Evolutionary conservation across 2,797 vertebrate species (phyloP).

Genomic region (Furcifer pardalis): DNA sequence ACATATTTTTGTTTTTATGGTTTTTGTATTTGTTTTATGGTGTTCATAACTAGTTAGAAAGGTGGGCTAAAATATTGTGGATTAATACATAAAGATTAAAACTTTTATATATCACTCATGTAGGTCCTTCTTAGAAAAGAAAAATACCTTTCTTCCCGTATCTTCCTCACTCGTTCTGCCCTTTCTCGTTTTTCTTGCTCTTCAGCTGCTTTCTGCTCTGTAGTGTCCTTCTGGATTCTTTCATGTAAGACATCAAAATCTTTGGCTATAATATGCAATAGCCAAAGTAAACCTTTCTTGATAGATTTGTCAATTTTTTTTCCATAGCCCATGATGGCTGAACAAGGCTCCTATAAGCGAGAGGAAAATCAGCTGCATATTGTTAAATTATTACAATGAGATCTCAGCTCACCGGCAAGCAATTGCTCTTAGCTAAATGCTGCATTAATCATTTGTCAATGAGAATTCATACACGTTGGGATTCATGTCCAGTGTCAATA

Average conservation of each 20-base stretch:
- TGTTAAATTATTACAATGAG: slow-evolving; percentile 6
- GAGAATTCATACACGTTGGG: not conserved
- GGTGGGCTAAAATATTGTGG: not conserved
- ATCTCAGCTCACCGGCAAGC: not conserved
- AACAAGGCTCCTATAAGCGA: slow-evolving; percentile 88
- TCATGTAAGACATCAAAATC: slow-evolving; percentile 92
- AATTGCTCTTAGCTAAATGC: not conserved
- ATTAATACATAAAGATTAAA: not conserved
- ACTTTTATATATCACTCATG: not conserved
- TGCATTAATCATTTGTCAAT: not conserved
- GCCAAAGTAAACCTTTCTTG: slow-evolving; percentile 91
- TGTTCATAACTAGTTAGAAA: not conserved
- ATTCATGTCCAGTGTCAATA: not conserved
- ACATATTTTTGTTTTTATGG: not conserved
- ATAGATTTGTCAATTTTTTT: slow-evolving; percentile 96
- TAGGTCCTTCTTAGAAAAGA: not conserved
- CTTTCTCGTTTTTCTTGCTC: slow-evolving; percentile 91
- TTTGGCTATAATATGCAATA: slow-evolving; percentile 90
- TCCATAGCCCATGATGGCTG: slow-evolving; percentile 88
- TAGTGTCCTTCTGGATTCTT: slow-evolving; percentile 90
- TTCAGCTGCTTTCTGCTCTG: slow-evolving; percentile 87
- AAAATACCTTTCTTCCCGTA: slow-evolving; percentile 88
- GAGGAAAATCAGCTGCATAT: not conserved
- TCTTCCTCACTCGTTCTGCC: slow-evolving; percentile 84
- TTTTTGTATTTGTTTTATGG: not conserved